These are phyloP conservation scores for Dysmachus trigonus DNA, from an alignment of 2,888 invertebrate species.

Conservation along the genomic window DNA sequence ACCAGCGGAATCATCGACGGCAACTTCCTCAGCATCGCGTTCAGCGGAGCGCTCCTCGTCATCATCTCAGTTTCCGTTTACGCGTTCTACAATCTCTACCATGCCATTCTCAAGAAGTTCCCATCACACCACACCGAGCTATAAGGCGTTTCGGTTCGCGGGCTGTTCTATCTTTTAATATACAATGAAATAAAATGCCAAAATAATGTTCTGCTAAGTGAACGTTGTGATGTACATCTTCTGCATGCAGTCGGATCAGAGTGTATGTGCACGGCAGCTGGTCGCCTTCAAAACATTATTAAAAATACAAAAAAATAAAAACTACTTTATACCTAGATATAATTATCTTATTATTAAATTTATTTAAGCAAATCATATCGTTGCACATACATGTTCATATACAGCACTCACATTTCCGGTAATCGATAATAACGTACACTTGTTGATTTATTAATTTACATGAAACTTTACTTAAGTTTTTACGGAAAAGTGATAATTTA, in stretches of 20 bases:
- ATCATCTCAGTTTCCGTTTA: conserved; percentile 84
- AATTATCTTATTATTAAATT: no score
- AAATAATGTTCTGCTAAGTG: not conserved
- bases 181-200: not conserved
- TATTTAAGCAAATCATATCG: no score
- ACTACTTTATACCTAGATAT: not conserved
- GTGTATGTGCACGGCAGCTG: not conserved
- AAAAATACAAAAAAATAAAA: not conserved
- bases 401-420: no score
- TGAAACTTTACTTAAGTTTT: no score
- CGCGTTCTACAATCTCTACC: conserved; percentile 84
- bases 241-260: not conserved
- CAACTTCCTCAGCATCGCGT: conserved; percentile 83
- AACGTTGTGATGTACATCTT: not conserved
- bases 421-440: no score
- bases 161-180: not conserved
- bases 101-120: conserved; percentile 83
- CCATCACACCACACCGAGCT: conserved; percentile 82
- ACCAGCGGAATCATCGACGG: conserved; percentile 78
- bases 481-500: no score
- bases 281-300: not conserved
- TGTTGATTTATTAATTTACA: no score
- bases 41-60: conserved; percentile 79
- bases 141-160: conserved; percentile 61
- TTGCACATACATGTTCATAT: no score